A percentile compares a stretch with the other conserved stretches of the same genome.
Conservation (phyloP, 2,888 invertebrate genomes). For the Megalurothrips usitatus region DNA sequence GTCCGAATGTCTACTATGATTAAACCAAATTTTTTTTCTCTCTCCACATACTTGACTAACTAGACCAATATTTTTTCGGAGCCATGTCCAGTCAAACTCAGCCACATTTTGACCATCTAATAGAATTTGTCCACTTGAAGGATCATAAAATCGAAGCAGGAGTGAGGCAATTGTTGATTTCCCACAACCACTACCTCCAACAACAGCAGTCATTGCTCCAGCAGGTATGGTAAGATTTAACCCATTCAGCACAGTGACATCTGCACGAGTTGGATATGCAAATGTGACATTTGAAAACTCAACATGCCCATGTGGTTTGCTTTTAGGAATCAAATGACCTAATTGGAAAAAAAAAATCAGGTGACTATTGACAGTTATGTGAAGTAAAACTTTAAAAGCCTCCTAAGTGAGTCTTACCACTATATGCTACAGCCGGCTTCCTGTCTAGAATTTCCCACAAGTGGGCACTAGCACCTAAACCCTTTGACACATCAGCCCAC, state of each 20-base stretch:
- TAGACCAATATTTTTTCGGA: constrained; percentile 79
- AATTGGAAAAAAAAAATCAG: constrained; percentile 34
- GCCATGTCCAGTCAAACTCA: constrained; percentile 74
- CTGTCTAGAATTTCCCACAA: constrained; percentile 88
- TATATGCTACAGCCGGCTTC: constrained; percentile 66
- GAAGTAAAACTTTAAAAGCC: constrained; percentile 40
- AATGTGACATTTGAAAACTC: constrained; percentile 69
- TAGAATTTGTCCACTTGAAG: constrained; percentile 61
- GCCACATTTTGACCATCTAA: constrained; percentile 74
- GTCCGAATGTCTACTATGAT: not conserved
- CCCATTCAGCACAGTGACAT: constrained; percentile 57
- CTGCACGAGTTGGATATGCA: constrained; percentile 62
- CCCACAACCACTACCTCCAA: constrained; percentile 91
- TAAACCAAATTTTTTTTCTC: not conserved
- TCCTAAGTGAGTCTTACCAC: constrained; percentile 48
- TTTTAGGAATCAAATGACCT: constrained; percentile 59
- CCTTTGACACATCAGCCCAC: constrained; percentile 90
- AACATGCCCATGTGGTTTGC: constrained; percentile 63
- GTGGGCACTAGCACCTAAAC: constrained; percentile 83
- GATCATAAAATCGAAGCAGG: constrained; percentile 82
- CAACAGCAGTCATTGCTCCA: constrained; percentile 72
- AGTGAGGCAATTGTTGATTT: constrained; percentile 88
- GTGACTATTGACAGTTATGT: constrained; percentile 32
- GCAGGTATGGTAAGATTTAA: constrained; percentile 63
- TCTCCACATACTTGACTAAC: constrained; percentile 68